A percentile compares a stretch with the other conserved stretches of the same genome.
Conservation (phyloP, 2,888 invertebrate species). For the Polydrusus cervinus region DNA sequence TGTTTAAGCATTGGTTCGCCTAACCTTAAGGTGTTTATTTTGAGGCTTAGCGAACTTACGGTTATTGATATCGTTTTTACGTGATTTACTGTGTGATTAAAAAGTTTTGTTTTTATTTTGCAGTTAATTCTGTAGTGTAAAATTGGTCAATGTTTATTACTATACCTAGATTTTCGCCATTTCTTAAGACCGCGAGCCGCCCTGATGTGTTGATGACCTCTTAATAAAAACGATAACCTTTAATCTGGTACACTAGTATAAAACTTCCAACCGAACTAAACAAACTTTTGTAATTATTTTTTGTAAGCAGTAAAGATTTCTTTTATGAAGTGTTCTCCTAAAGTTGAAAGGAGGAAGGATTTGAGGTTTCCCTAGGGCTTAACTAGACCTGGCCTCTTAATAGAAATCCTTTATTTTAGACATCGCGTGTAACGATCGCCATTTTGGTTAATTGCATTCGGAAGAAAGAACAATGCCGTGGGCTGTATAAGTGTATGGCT, state of each 20-base stretch:
- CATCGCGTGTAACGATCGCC: slow-evolving; percentile 66
- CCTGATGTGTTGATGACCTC: no score
- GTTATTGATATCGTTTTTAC: no score
- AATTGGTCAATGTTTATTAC: no score
- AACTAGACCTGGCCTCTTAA: slow-evolving; percentile 60
- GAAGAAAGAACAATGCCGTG: slow-evolving; percentile 59
- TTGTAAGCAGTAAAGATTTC: slow-evolving; percentile 24
- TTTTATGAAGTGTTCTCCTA: slow-evolving; percentile 50
- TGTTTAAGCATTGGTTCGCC: no score
- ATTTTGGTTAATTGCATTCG: slow-evolving; percentile 66
- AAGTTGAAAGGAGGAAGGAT: slow-evolving; percentile 44
- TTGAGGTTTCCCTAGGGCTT: slow-evolving; percentile 54
- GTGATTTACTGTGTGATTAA: no score
- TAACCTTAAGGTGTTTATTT: no score
- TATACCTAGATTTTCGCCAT: no score
- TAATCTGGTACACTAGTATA: neutral
- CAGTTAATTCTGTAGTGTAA: no score
- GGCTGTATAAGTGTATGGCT: slow-evolving; percentile 43
- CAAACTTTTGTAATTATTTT: slow-evolving; percentile 23
- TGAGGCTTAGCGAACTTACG: no score
- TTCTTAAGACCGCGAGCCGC: no score
- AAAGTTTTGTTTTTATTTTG: no score
- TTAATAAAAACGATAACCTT: slow-evolving; percentile 6
- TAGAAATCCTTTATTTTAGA: slow-evolving; percentile 66
- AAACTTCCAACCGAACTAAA: neutral